Base-by-base conservation (phyloP, 2,888 invertebrate species). In the Ophion slaviceki region DNA sequence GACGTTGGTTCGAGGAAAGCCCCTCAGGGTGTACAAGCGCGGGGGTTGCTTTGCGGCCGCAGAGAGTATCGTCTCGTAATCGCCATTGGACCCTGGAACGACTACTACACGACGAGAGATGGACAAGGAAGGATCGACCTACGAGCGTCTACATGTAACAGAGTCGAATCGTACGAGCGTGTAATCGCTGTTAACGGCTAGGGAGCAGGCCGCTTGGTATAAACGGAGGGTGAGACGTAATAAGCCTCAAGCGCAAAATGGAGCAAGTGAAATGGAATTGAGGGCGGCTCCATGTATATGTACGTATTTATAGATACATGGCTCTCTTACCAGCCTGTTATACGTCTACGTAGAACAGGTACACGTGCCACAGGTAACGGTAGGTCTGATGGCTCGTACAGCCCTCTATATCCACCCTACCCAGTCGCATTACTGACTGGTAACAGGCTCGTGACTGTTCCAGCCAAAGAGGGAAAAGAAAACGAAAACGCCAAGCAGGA, bases 51-150 rank as follows among this genome's bases (percentile, higher is more conserved):
- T 62, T 45, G 57, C 53, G 53, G 53, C 53, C 53, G 11, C 68
- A 53, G 68, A 28, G 61, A 76, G 78, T 67, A 75, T 80, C 74
- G 74, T 75, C 53, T 53, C 78, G 86, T 86, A 86, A 86, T 86
- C 86, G 77, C 68, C 59, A 80, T 80, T 80, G 74, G 78, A 53
- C 59, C 47, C 64, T 75, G 57, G 71, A 71, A 66, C 78, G 59
- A 61, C 20, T 40, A 76, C 80, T 66, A 77, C 77, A 68, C 74
- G 75, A 24, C 61, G 68, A 74, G 68, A 74, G 61, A 45, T 71
- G 62, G 76, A 82, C 77, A 68, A 68, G 72, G 82, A 77, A 82
- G 77, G 81, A 70, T 76, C 67, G 78, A 72, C 74, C 83, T 80
- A 36, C 47, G 66, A 83, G 79, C 81, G 20, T 57, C 57, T 70